Evolutionary conservation across 2,888 invertebrate genomes (phyloP).

Genomic region (Prosopocoilus inquinatus): DNA sequence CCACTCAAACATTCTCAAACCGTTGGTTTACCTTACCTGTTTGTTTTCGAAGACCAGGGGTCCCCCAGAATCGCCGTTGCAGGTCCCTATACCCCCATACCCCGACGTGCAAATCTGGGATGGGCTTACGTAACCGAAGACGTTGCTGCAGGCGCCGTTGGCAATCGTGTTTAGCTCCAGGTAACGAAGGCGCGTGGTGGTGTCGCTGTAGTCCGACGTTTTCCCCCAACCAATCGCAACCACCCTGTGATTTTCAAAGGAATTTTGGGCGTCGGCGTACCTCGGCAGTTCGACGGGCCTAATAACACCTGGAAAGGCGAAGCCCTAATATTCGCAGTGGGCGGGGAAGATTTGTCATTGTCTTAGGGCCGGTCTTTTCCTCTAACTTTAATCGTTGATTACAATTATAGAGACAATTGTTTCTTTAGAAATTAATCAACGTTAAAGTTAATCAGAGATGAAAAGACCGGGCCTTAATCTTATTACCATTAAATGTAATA

Average conservation of each 20-base stretch:
- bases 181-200: constrained; percentile 11
- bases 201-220: constrained; percentile 13
- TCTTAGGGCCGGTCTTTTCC: too few species aligned
- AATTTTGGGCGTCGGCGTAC: constrained; percentile 5
- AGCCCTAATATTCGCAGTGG: too few species aligned
- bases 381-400: too few species aligned
- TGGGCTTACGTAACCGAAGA: constrained; percentile 5
- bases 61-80: constrained; percentile 16
- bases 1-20: not conserved
- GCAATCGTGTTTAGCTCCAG: constrained; percentile 8
- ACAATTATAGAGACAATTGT: too few species aligned
- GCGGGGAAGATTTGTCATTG: too few species aligned
- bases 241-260: constrained; percentile 9
- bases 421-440: too few species aligned
- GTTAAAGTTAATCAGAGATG: too few species aligned
- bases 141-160: constrained; percentile 4
- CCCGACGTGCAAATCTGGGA: constrained; percentile 11
- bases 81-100: constrained; percentile 7
- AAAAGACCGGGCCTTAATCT: too few species aligned
- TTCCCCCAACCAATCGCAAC: constrained; percentile 18
- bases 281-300: constrained; percentile 11
- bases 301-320: constrained; percentile 3
- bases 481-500: constrained; percentile 11
- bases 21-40: constrained; percentile 5
- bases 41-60: constrained; percentile 9